Percentiles rank a stretch among this genome's conserved stretches.
Evolutionary conservation across 2,113 vertebrate species (phyloP).

Genomic region (Cichladusa arquata): DNA sequence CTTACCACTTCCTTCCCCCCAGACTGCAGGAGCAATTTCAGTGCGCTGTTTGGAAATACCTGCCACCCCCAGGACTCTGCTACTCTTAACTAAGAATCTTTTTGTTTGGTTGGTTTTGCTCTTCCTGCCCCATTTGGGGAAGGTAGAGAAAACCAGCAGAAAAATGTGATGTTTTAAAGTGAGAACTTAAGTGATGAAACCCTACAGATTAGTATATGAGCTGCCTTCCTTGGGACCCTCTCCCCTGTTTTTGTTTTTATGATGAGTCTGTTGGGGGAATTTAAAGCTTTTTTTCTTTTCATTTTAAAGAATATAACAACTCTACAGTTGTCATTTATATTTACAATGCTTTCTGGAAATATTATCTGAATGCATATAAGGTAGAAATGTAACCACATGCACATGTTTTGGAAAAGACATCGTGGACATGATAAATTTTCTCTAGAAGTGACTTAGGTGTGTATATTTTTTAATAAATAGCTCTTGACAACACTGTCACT

Average conservation of each 20-base stretch:
- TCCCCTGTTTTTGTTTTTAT: fast-evolving
- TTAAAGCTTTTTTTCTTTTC: background rate
- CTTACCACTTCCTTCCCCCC: background rate
- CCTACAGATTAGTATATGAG: background rate
- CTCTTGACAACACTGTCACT: background rate
- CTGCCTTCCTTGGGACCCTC: background rate
- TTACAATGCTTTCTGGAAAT: background rate
- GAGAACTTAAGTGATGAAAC: background rate
- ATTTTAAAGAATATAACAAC: background rate
- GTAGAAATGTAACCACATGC: background rate
- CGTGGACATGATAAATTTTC: background rate
- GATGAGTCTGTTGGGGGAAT: fast-evolving
- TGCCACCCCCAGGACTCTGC: background rate
- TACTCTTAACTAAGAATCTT: background rate
- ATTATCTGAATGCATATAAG: background rate
- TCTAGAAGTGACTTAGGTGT: background rate
- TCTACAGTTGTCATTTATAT: background rate
- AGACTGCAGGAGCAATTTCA: background rate
- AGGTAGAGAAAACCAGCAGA: background rate
- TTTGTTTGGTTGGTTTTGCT: background rate
- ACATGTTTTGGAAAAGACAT: background rate
- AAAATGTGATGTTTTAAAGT: background rate
- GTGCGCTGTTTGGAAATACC: background rate
- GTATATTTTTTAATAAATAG: background rate
- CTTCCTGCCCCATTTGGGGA: background rate